Base-by-base conservation (phyloP, 2,113 vertebrate genomes). In the Myrmecobius fasciatus region DNA sequence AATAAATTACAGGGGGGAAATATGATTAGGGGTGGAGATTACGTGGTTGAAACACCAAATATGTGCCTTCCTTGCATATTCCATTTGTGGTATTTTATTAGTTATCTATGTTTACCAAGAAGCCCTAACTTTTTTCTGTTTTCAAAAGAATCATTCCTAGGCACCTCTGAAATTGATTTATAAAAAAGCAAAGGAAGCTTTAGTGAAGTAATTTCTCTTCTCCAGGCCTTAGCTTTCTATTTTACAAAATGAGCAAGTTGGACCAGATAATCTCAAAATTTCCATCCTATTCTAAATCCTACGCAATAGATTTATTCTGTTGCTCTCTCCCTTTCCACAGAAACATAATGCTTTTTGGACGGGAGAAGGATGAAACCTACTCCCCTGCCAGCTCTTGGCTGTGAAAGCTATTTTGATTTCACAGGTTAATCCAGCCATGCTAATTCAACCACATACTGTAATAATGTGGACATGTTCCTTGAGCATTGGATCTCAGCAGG, bases 401-500 rank as follows among this genome's bases (percentile, higher is more conserved):
- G 94, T 75, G 56, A 36, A 95, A 91, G 11, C 67, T 31, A 83
- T 4, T 54, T 26, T 49, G 53, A 48, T 92, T 92, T 92, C 91
- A 5, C 46, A 67, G 48, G 53, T 47, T 91, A 92, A 67, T 92
- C 56, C 52, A 53, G 31, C 56, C 56, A 83, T 83, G 67, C 67
- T 83, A 83, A 83, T 83, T 83, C 67, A 83, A 83, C 67, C 67
- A 83, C 36, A 83, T 24, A 83, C 67, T 83, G 67, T n/a, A 83
- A 83, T 83, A 49, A 26, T 47, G 20, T 36, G 53, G 25, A 92
- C 92, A n/a, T 25, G 52, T 1, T 0, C 60, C 90, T 94, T 95
- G 92, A 92, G 95, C 89, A 89, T 3, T 94, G 92, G 53, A 96
- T 89, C 26, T 95, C 9, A 94, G 83, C 51, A 91, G 48, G 91